Conservation (phyloP, 2,113 vertebrate genomes). For the Parus major region DNA sequence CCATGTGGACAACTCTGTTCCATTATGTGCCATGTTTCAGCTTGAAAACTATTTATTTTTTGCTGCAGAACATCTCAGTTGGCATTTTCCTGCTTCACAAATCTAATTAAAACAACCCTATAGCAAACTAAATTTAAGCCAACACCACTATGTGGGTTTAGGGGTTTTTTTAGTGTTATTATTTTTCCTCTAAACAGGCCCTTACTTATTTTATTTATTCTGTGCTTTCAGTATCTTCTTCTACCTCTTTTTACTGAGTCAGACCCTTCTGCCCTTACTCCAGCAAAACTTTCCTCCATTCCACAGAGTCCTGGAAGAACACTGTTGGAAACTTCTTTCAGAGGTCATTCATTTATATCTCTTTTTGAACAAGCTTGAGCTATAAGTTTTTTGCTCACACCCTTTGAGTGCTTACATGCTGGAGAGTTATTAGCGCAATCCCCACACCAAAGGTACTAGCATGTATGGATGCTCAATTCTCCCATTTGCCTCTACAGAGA, state of each 20-base stretch:
- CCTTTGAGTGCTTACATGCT: neutral
- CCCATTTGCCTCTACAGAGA: neutral
- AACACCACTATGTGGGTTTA: neutral
- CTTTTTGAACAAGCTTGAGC: neutral
- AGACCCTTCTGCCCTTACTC: neutral
- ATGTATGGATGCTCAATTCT: neutral
- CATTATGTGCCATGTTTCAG: neutral
- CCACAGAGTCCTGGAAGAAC: neutral
- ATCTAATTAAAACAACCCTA: slow-evolving; percentile 24
- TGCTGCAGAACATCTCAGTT: neutral
- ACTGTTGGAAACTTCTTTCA: neutral
- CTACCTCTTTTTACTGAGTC: neutral
- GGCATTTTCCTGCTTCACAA: neutral
- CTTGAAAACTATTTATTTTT: slow-evolving; percentile 12
- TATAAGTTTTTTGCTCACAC: neutral
- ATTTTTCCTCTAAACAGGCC: neutral
- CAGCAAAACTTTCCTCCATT: neutral
- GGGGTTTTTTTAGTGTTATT: neutral
- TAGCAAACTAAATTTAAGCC: slow-evolving; percentile 4
- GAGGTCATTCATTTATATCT: neutral
- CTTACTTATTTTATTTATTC: neutral
- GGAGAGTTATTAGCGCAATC: neutral
- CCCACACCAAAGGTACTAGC: neutral
- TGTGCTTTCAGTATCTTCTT: neutral
- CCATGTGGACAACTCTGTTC: slow-evolving; percentile 26